Conservation (phyloP, 2,888 invertebrate genomes). For the Nomada ferruginata region DNA sequence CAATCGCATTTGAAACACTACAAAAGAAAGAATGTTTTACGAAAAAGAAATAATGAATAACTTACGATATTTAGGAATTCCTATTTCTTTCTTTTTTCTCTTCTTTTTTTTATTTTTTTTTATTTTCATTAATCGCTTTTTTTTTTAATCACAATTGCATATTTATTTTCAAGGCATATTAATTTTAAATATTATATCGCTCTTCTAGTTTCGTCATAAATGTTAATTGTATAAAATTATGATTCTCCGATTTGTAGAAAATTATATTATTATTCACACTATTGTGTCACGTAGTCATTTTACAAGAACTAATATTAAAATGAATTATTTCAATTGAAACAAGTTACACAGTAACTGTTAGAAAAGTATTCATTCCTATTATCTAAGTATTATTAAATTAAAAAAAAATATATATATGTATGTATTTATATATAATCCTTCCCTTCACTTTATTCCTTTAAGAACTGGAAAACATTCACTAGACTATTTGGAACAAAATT, state of each 20-base stretch:
- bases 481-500: slow-evolving; percentile 1
- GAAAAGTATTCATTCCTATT: slow-evolving; percentile 42
- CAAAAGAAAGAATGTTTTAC: slow-evolving; percentile 36
- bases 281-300: slow-evolving; percentile 10
- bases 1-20: slow-evolving; percentile 34
- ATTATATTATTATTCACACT: slow-evolving; percentile 14
- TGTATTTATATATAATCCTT: slow-evolving; percentile 19
- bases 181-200: slow-evolving; percentile 50
- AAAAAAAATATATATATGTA: not conserved
- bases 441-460: slow-evolving; percentile 8
- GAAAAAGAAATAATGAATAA: slow-evolving; percentile 9
- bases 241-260: slow-evolving; percentile 13
- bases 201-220: slow-evolving; percentile 47
- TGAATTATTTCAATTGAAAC: slow-evolving; percentile 35
- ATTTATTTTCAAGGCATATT: slow-evolving; percentile 51
- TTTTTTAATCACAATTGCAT: slow-evolving; percentile 44
- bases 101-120: slow-evolving; percentile 18
- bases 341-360: slow-evolving; percentile 51
- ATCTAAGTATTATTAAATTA: slow-evolving; percentile 48
- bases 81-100: slow-evolving; percentile 15
- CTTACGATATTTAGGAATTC: slow-evolving; percentile 6
- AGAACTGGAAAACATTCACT: slow-evolving; percentile 20
- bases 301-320: slow-evolving; percentile 30
- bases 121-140: slow-evolving; percentile 18
- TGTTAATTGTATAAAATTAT: slow-evolving; percentile 35